Conservation (phyloP, 1,140 invertebrate genomes). For the Lepidostoma basale region DNA sequence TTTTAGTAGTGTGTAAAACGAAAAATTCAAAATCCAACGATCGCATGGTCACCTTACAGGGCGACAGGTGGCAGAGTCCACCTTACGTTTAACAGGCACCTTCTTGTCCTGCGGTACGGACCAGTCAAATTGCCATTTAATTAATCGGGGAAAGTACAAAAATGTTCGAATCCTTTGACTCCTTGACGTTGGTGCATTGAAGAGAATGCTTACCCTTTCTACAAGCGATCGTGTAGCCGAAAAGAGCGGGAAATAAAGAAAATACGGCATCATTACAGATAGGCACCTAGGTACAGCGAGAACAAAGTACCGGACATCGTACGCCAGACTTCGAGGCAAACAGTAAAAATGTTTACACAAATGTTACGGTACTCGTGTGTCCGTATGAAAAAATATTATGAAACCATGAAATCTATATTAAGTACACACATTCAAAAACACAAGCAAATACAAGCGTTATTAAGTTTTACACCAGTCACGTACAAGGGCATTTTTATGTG, state of each 20-base stretch:
- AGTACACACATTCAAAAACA: too few relatives aligned
- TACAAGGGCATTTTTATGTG: too few relatives aligned
- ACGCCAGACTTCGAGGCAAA: not conserved
- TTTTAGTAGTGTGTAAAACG: too few relatives aligned
- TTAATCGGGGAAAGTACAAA: not conserved
- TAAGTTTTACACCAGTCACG: too few relatives aligned
- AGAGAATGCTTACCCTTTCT: too few relatives aligned
- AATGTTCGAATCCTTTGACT: not conserved
- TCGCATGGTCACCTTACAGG: not conserved
- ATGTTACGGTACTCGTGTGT: too few relatives aligned
- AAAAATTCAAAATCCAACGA: not conserved
- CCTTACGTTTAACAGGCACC: not conserved
- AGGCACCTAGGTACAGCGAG: not conserved
- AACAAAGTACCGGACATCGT: not conserved
- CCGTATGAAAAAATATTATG: too few relatives aligned
- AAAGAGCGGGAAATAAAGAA: too few relatives aligned
- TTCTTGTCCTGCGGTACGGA: not conserved
- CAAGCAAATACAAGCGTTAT: too few relatives aligned
- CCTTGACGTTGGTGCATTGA: too few relatives aligned
- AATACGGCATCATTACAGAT: not conserved
- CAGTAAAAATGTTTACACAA: not conserved
- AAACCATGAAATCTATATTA: too few relatives aligned
- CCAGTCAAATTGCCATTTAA: not conserved
- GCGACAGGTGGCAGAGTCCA: slow-evolving; percentile 12
- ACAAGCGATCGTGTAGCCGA: too few relatives aligned